Base-by-base conservation (phyloP, 2,888 invertebrate species). In the Tetramorium bicarinatum region DNA sequence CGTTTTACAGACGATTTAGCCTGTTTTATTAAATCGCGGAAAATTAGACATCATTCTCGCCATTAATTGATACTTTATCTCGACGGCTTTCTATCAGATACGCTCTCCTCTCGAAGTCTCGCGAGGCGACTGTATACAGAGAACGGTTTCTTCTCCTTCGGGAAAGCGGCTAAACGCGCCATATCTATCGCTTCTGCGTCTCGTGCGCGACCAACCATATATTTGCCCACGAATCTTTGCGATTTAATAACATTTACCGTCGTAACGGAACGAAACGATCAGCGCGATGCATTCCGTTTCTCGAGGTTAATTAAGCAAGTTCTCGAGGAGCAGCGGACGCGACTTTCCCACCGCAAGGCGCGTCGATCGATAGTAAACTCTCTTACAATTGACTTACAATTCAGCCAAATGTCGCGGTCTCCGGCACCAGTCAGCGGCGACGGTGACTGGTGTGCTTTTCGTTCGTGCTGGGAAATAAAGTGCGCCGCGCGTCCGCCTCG, bases 401-500 rank as follows among this genome's bases (percentile, higher is more conserved):
- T 56, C 21, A 29, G 44, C n/a, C 29, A 49, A 54, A 72, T 69
- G 76, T 75, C 61, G 25, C 67, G 25, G 1, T 15, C 44, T 54
- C 9, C 41, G 13, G 4, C 29, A 34, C 8, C 66, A 18, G 8
- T 1, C 61, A n/a, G 29, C 49, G 34, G 71, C 21, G 3, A 6
- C 44, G 38, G 25, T 18, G 80, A 15, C 52, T 4, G 77, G 41
- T 15, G 41, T 15, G 47, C 61, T 61, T 38, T 62, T 56, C 71
- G 79, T 71, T 79, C 21, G 9, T 7, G 18, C 56, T 54, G 52
- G 74, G 79, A 72, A 79, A 71, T 72, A 54, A 74, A 54, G 41
- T 38, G 66, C 41, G 21, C 21, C 64, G 18, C 64, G 18, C 52
- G 52, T 52, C 59, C 66, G 69, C 52, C 62, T 49, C 13, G 34